phyloP scores from a whole-genome alignment of 2,113 vertebrate species.

The Anguilla japonica region DNA sequence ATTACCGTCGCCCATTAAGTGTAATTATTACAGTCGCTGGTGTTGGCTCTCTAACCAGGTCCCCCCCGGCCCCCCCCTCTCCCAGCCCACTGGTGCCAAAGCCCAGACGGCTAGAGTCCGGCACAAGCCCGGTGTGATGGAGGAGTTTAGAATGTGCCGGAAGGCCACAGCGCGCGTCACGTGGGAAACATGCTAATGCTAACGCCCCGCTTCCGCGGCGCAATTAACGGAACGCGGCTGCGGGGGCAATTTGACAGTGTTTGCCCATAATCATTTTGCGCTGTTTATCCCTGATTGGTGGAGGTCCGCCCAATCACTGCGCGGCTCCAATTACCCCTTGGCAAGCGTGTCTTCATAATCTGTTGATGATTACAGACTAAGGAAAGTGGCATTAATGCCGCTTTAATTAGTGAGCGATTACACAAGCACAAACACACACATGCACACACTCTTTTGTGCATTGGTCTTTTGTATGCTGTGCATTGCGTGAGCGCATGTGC shows the following conservation, averaged over 20 bases:
- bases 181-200: neutral
- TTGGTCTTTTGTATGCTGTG: neutral
- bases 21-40: slow-evolving; percentile 31
- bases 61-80: neutral
- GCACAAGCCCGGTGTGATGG: neutral
- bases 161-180: neutral
- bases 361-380: too few species aligned
- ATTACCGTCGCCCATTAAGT: slow-evolving; percentile 46
- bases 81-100: neutral
- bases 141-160: too few species aligned
- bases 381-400: neutral
- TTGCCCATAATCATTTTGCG: neutral
- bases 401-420: neutral
- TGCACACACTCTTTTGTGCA: neutral
- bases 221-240: neutral
- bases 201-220: neutral
- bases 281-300: neutral
- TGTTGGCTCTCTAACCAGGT: neutral
- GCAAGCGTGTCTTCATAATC: neutral
- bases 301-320: neutral
- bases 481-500: neutral
- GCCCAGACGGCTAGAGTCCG: neutral
- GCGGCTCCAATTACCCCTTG: neutral
- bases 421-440: neutral
- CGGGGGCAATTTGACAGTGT: neutral